phyloP scores from a whole-genome alignment of 2,113 vertebrate species.

The Ameiurus melas region DNA sequence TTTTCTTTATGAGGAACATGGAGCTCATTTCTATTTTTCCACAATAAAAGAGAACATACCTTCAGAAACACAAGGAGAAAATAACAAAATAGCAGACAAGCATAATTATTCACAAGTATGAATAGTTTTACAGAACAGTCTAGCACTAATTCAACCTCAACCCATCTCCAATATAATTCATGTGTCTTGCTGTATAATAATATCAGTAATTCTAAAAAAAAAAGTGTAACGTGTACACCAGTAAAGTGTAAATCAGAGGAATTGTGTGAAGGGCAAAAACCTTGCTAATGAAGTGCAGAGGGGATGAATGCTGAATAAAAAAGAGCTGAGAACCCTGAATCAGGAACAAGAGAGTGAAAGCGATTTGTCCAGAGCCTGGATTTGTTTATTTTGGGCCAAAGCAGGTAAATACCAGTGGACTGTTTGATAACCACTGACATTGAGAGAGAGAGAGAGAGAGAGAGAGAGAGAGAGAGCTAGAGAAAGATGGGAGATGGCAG shows the following conservation, averaged over 20 bases:
- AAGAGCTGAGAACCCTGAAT: constrained; percentile 28
- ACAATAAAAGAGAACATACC: background rate
- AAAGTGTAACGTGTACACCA: background rate
- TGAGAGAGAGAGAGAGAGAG: constrained; percentile 14
- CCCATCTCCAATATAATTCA: background rate
- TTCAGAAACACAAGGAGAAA: background rate
- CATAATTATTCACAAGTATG: background rate
- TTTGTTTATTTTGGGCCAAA: constrained; percentile 54
- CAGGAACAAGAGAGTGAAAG: constrained; percentile 32
- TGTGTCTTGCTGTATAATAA: background rate
- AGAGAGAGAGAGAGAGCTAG: constrained; percentile 20
- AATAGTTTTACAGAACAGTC: no score
- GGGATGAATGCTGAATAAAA: constrained; percentile 4
- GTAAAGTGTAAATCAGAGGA: background rate
- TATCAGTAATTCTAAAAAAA: background rate
- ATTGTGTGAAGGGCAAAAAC: background rate
- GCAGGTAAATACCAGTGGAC: constrained; percentile 56
- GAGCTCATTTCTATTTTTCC: background rate
- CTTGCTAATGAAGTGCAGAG: background rate
- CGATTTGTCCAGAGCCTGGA: constrained; percentile 37
- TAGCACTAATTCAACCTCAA: background rate
- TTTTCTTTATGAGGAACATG: background rate
- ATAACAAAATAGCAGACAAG: background rate
- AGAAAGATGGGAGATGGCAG: background rate
- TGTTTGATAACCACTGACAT: constrained; percentile 50